A percentile compares a stretch with the other conserved stretches of the same genome.
These are phyloP conservation scores for Triplophysa siluroides DNA, from an alignment of 2,113 vertebrate species.

Conservation along the genomic window DNA sequence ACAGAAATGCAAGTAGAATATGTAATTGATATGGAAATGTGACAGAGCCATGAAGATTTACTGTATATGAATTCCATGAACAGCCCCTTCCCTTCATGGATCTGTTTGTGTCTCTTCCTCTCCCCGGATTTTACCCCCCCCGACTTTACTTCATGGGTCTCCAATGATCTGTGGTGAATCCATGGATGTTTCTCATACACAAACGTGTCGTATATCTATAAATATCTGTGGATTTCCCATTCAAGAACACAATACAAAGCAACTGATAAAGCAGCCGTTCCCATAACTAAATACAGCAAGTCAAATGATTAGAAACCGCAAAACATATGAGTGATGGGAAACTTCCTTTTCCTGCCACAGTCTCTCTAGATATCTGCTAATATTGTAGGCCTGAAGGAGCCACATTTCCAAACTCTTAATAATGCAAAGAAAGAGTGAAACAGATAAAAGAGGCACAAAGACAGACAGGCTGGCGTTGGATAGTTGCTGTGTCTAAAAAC, in stretches of 20 bases:
- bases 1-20: too few species aligned
- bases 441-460: not conserved
- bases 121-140: not conserved
- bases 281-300: not conserved
- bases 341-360: slow-evolving; percentile 7
- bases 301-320: slow-evolving; percentile 19
- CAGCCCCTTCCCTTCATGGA: not conserved
- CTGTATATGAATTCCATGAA: not conserved
- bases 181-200: not conserved
- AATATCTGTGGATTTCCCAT: not conserved
- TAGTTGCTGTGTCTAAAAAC: not conserved
- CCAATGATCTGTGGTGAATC: not conserved
- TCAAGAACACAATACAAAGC: not conserved
- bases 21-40: too few species aligned
- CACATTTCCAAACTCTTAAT: not conserved
- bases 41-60: not conserved
- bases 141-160: not conserved
- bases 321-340: not conserved
- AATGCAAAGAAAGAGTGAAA: not conserved
- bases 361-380: not conserved
- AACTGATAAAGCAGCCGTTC: not conserved
- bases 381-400: not conserved
- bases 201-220: not conserved
- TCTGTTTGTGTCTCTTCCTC: not conserved
- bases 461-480: not conserved